phyloP scores from a whole-genome alignment of 2,113 vertebrate species.

The Cyanistes caeruleus region DNA sequence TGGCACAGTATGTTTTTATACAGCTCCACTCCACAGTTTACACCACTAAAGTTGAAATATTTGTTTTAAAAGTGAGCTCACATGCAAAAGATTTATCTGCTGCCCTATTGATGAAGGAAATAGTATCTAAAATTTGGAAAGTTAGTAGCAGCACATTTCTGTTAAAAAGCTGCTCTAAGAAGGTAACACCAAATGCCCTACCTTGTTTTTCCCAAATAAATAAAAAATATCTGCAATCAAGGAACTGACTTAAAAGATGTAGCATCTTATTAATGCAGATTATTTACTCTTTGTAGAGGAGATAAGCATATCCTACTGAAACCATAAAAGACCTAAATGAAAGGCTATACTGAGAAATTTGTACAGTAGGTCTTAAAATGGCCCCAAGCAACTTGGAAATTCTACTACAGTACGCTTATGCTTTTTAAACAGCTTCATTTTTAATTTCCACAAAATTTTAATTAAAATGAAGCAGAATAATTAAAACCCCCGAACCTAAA shows the following conservation, averaged over 20 bases:
- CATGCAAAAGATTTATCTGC: not conserved
- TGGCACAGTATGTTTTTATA: not conserved
- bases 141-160: not conserved
- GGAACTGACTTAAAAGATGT: not conserved
- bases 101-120: not conserved
- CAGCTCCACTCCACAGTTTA: not conserved
- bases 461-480: not conserved
- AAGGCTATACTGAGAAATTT: not conserved
- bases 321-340: not conserved
- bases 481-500: rapidly evolving
- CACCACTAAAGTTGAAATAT: not conserved
- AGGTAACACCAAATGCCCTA: not conserved
- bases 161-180: not conserved
- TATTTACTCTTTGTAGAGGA: not conserved
- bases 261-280: not conserved
- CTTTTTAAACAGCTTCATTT: not conserved
- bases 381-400: not conserved
- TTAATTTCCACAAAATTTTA: not conserved
- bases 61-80: not conserved
- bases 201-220: not conserved
- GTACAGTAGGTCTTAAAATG: not conserved
- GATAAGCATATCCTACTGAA: not conserved
- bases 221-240: not conserved
- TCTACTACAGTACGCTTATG: not conserved
- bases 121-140: not conserved